phyloP scores from a whole-genome alignment of 92 coral and sea anemone species.

The Palythoa caribaeorum region DNA sequence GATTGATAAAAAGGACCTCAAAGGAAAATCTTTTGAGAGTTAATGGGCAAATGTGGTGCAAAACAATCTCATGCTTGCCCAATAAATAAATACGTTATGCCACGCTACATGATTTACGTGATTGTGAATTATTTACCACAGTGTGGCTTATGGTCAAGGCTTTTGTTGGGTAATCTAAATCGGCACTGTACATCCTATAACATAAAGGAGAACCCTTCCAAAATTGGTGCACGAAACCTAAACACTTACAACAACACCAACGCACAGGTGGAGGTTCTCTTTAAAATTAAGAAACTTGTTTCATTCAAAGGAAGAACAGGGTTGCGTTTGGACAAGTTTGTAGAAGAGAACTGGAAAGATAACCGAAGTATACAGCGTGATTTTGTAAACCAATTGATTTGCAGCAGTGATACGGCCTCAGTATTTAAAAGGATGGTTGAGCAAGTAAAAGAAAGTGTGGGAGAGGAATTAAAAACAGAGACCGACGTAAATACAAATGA shows the following conservation, averaged over 20 bases:
- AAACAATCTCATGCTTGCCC: not conserved
- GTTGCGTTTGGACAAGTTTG: slow-evolving; percentile 25
- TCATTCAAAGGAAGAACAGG: not conserved
- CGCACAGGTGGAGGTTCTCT: slow-evolving; percentile 31
- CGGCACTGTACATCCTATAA: slow-evolving; percentile 5
- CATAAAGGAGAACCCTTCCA: not conserved
- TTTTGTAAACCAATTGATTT: slow-evolving; percentile 11
- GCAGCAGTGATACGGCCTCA: not conserved
- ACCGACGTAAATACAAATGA: not conserved
- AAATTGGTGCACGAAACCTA: not conserved
- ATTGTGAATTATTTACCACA: slow-evolving; percentile 10
- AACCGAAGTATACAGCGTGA: slow-evolving; percentile 25
- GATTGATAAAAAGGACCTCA: no score
- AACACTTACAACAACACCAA: slow-evolving; percentile 9
- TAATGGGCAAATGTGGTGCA: not conserved
- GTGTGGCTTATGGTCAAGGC: slow-evolving; percentile 34
- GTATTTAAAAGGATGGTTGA: not conserved
- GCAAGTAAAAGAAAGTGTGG: not conserved
- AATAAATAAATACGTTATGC: no score
- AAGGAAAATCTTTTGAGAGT: not conserved
- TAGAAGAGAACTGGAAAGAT: slow-evolving; percentile 46
- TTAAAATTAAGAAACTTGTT: slow-evolving; percentile 26
- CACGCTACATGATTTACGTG: slow-evolving; percentile 14
- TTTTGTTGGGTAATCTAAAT: slow-evolving; percentile 39
- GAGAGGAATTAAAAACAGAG: not conserved